A percentile compares a stretch with the other conserved stretches of the same genome.
Conservation (phyloP, 37 sponge, comb jelly and placozoan genomes). For the Diacarnus erythraeanus region DNA sequence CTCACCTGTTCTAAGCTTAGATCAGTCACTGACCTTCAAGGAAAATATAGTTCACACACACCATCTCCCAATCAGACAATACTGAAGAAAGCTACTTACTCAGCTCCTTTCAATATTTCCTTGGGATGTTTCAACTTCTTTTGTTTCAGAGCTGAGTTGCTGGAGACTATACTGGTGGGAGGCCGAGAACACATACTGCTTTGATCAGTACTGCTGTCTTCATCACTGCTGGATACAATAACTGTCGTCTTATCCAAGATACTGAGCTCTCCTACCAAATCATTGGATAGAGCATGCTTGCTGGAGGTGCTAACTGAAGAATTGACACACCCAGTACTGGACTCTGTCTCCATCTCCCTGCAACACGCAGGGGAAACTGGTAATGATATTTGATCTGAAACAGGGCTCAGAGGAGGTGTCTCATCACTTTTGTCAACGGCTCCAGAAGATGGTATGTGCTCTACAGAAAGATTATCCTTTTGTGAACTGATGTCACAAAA, state of each 20-base stretch:
- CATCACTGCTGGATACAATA: neutral
- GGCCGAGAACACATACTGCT: neutral
- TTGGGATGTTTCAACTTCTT: slow-evolving; percentile 1
- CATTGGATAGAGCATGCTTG: neutral
- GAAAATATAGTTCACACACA: no score
- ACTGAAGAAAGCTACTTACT: neutral
- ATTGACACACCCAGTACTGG: no score
- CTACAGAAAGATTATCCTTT: neutral
- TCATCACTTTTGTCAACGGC: neutral
- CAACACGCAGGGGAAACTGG: no score
- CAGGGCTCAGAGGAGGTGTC: neutral
- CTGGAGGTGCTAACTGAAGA: neutral
- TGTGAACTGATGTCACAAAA: neutral
- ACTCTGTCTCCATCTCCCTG: no score
- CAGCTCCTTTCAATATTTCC: neutral
- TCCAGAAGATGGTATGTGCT: neutral
- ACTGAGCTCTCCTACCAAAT: no score
- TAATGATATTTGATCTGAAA: no score
- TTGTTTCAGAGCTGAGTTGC: neutral
- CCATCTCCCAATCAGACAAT: no score
- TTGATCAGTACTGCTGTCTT: neutral
- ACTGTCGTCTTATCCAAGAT: no score
- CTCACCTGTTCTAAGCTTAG: neutral
- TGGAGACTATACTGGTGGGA: neutral
- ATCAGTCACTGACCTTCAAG: slow-evolving; percentile 21